phyloP scores from a whole-genome alignment of 2,113 vertebrate genomes.

The Festucalex cinctus region DNA sequence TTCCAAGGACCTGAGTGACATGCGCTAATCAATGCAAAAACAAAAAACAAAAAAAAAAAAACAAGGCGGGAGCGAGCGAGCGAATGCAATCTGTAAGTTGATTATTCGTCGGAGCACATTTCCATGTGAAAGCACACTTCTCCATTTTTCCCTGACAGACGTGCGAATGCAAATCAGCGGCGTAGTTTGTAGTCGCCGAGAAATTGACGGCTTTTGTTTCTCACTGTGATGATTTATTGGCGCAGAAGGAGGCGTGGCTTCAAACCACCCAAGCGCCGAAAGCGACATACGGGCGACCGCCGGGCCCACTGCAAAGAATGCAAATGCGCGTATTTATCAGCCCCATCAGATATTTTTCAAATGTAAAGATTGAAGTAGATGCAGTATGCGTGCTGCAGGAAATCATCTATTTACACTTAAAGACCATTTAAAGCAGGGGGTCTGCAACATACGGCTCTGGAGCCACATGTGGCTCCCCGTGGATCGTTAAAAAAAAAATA shows the following conservation, averaged over 20 bases:
- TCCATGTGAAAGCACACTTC: constrained; percentile 3
- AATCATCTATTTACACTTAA: no score
- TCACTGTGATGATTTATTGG: constrained; percentile 23
- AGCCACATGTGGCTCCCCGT: no score
- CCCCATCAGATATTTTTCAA: neutral
- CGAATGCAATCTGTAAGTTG: neutral
- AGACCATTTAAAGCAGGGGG: no score
- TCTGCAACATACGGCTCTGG: no score
- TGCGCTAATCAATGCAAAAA: constrained; percentile 17
- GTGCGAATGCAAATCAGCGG: constrained; percentile 11
- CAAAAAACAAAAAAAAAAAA: neutral
- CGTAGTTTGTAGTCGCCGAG: constrained; percentile 15
- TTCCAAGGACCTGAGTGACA: constrained; percentile 6
- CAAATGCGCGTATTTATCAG: neutral
- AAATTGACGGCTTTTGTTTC: constrained; percentile 14
- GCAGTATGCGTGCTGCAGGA: neutral
- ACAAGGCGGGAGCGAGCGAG: neutral
- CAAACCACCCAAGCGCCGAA: neutral
- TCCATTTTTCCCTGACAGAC: constrained; percentile 18
- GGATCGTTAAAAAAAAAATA: no score
- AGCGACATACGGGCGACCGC: neutral
- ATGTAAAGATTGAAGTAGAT: neutral
- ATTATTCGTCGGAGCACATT: constrained; percentile 12
- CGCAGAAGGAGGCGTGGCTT: neutral
- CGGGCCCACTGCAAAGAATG: no score